phyloP scores from a whole-genome alignment of 2,113 vertebrate genomes.

The Stigmatopora nigra region DNA sequence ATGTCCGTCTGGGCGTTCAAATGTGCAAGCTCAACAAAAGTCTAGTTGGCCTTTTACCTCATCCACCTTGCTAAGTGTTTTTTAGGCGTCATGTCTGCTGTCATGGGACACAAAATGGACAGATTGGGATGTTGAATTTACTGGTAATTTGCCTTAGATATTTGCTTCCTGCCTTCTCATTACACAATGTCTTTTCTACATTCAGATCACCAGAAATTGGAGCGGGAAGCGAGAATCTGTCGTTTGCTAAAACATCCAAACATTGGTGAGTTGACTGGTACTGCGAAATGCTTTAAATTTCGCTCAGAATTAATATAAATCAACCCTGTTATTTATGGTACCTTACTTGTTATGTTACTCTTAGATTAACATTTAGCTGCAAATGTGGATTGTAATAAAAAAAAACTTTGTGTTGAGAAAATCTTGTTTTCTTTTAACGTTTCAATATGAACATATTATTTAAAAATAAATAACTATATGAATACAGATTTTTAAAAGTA shows the following conservation, averaged over 20 bases:
- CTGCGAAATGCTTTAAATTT: neutral
- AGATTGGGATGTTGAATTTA: neutral
- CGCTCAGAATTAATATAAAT: too few relatives aligned
- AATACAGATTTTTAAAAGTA: too few relatives aligned
- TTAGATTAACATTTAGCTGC: too few relatives aligned
- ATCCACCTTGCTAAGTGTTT: neutral
- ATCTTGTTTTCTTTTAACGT: too few relatives aligned
- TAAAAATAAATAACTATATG: too few relatives aligned
- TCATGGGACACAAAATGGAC: neutral
- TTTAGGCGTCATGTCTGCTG: conserved; percentile 5
- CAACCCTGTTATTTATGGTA: too few relatives aligned
- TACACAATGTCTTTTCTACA: neutral
- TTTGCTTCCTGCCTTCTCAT: neutral
- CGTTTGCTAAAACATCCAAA: conserved; percentile 67
- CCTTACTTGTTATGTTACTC: too few relatives aligned
- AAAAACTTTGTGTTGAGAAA: too few relatives aligned
- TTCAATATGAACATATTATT: too few relatives aligned
- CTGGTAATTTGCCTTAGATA: too few relatives aligned
- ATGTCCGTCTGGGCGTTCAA: conserved; percentile 11
- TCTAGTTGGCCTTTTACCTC: neutral
- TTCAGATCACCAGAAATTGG: conserved; percentile 67
- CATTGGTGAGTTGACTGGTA: conserved; percentile 54
- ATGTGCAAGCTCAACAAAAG: conserved; percentile 11
- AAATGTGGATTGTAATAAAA: too few relatives aligned
- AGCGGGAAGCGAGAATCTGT: conserved; percentile 65